These are phyloP conservation scores for Tiliqua scincoides DNA, from an alignment of 2,113 vertebrate species.

Conservation along the genomic window DNA sequence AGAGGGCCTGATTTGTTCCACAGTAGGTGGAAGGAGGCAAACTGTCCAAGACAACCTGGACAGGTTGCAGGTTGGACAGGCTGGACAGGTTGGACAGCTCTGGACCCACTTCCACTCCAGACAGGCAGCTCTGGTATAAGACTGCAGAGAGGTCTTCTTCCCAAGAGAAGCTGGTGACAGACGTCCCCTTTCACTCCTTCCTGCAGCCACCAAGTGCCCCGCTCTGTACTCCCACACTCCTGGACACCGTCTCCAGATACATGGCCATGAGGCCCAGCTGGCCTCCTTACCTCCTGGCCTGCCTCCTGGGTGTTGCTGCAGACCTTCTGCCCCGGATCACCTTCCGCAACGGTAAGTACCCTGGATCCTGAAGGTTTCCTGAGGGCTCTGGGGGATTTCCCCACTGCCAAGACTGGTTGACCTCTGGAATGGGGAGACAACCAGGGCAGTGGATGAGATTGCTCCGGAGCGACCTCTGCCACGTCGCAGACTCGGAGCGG, in stretches of 20 bases:
- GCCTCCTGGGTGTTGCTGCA: background rate
- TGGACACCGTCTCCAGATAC: background rate
- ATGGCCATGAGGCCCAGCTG: background rate
- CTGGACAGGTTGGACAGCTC: no score
- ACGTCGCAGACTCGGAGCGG: no score
- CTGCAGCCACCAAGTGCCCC: background rate
- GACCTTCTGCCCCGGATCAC: slow-evolving; percentile 64
- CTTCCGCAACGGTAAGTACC: slow-evolving; percentile 56
- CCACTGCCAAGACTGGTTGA: no score
- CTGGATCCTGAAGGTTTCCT: no score
- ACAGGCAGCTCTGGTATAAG: background rate
- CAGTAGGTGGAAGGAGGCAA: background rate
- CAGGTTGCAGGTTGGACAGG: no score
- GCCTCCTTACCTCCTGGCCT: background rate
- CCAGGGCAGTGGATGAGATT: no score
- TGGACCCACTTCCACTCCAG: background rate
- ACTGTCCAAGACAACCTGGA: fast-evolving
- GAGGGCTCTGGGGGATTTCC: no score
- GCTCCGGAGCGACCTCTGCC: no score
- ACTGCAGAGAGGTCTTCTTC: background rate
- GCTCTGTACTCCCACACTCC: fast-evolving
- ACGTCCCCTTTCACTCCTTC: background rate
- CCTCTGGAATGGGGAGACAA: no score
- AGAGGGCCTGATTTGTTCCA: background rate
- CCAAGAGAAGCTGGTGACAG: background rate